Conservation (phyloP, 2,888 invertebrate species). For the Chironomus riparius region DNA sequence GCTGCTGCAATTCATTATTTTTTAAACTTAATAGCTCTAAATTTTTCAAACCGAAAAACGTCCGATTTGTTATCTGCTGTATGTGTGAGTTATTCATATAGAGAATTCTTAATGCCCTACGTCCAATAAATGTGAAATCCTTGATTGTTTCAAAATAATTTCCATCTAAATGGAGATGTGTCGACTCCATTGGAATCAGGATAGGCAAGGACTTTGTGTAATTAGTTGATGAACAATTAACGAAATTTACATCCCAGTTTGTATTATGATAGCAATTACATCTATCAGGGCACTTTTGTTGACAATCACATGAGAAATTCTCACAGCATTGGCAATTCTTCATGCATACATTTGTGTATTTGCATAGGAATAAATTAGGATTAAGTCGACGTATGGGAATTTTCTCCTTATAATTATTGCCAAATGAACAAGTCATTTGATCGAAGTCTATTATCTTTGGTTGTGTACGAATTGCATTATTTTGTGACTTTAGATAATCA, state of each 20-base stretch:
- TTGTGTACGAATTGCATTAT: slow-evolving; percentile 17
- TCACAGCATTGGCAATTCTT: slow-evolving; percentile 25
- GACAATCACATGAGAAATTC: slow-evolving; percentile 24
- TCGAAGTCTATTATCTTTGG: slow-evolving; percentile 24
- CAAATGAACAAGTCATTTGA: slow-evolving; percentile 23
- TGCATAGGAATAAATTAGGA: slow-evolving; percentile 20
- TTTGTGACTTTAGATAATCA: background rate
- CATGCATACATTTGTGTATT: slow-evolving; percentile 23
- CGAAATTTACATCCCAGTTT: slow-evolving; percentile 26
- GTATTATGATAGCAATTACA: slow-evolving; percentile 25
- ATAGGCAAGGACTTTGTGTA: slow-evolving; percentile 19
- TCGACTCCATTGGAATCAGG: slow-evolving; percentile 22
- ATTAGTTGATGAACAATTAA: slow-evolving; percentile 18
- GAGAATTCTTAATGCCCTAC: slow-evolving; percentile 4
- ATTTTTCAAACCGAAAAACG: slow-evolving; percentile 22
- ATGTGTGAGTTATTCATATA: slow-evolving; percentile 14
- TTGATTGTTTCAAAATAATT: slow-evolving; percentile 18
- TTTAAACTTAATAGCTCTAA: slow-evolving; percentile 19
- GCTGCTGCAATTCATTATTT: slow-evolving; percentile 16
- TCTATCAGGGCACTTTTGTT: slow-evolving; percentile 25
- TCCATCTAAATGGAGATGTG: slow-evolving; percentile 20
- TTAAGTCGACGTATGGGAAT: slow-evolving; percentile 16
- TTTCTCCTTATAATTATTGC: background rate
- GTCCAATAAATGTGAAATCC: slow-evolving; percentile 22
- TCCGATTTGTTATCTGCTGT: slow-evolving; percentile 19